Evolutionary conservation across 2,113 vertebrate species (phyloP), one percentile per base, ranked within the genome.

Genomic region (Chloroceryle aenea): DNA sequence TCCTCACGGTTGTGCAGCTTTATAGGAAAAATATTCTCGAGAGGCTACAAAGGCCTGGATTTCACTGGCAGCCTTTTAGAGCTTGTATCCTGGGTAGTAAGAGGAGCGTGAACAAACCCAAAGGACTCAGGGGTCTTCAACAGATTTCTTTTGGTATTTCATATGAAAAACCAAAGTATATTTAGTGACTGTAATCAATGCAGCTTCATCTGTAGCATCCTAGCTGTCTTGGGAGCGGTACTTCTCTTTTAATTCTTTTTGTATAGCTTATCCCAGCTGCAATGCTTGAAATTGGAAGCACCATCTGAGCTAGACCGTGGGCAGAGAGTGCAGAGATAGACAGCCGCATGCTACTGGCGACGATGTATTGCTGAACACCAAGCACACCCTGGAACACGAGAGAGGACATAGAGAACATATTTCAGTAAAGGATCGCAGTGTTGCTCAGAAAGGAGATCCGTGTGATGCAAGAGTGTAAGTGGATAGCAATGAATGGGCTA

Each of bases 11-110:
- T 96, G 73, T 64, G 87, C 82, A 96, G 93, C 87, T 96, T 97
- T 94, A 95, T 93, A 97, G 92, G 42, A 91, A 95, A 69, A 81
- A 52, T 32, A 61, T 53, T 78, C 61, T 79, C 63, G 77, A 58
- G 67, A 53, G 79, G 80, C 81, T 90, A 47, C 80, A 84, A 87
- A 63, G 50, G 62, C 81, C 77, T 95, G 96, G 72, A 92, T 95
- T 82, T 93, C 95, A 92, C 87, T 93, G 93, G 63, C 87, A 95
- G 93, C 89, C 93, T 97, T 96, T 89, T 93, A 97, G 88, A 94
- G 95, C 89, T 94, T 82, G 53, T 56, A 23, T 89, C 79, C 75
- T 69, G 83, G 88, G 88, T 74, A 96, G 94, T 56, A n/a, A 72
- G 52, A 89, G 81, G 43, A 92, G 56, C 42, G 11, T 26, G 62